Evolutionary conservation across 64 coral and sea anemone genomes (phyloP).

Genomic region (Montipora sp.): DNA sequence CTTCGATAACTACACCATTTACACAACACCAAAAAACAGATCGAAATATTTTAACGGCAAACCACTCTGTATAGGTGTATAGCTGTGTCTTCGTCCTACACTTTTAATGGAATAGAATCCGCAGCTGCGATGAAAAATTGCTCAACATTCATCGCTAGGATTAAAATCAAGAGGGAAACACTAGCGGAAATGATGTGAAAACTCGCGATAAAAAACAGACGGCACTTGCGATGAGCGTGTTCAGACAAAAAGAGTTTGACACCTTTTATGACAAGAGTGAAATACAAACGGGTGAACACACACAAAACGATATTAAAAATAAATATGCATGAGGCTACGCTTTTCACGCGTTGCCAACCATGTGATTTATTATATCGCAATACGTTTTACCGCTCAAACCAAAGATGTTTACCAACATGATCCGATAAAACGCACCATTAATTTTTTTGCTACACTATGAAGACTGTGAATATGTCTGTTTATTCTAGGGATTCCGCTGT

Average conservation of each 20-base stretch:
- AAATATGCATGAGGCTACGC: slow-evolving; percentile 19
- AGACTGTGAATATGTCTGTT: background rate
- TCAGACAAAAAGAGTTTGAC: background rate
- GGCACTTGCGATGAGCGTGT: background rate
- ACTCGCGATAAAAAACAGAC: background rate
- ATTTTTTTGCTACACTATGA: background rate
- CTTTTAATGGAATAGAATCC: too few species aligned
- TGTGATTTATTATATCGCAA: background rate
- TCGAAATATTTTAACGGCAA: background rate
- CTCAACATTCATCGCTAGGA: too few species aligned
- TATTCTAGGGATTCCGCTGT: background rate
- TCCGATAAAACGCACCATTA: background rate
- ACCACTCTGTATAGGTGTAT: too few species aligned
- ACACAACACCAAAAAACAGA: background rate
- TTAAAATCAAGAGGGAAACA: too few species aligned
- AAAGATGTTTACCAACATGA: background rate
- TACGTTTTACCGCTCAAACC: background rate
- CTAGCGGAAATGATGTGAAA: background rate
- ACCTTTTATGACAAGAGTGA: background rate
- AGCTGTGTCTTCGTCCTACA: too few species aligned
- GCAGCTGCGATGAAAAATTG: too few species aligned
- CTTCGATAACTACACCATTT: background rate
- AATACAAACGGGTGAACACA: slow-evolving; percentile 14
- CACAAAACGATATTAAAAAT: slow-evolving; percentile 12
- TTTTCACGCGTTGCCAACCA: background rate